Base-by-base conservation (phyloP, 2,113 vertebrate species). In the Tragelaphus scriptus region DNA sequence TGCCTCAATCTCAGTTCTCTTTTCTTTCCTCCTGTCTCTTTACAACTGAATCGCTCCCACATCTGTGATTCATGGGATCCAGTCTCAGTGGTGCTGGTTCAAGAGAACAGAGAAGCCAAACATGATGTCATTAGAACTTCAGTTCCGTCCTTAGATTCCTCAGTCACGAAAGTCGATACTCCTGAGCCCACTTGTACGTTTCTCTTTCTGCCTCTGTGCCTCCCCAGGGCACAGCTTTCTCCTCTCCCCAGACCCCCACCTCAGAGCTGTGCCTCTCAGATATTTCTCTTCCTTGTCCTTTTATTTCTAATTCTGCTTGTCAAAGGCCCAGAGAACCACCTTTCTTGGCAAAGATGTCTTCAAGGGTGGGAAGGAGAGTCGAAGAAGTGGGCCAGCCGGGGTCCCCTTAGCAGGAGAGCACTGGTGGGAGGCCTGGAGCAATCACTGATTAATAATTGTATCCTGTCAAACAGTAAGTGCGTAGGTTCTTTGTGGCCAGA, bases 71-170 rank as follows among this genome's bases (percentile, higher is more conserved):
- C 95, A 51, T 30, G 40, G 15, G 85, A 47, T 71, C 36, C n/a
- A 6, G 61, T 23, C 92, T 44, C 90, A 11, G 59, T 23, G 56
- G 88, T 58, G 40, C n/a, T 84, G 63, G 25, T 91, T 91, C 88
- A 68, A 47, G 88, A 80, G 65, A 79, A 87, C 30, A 87, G 94
- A 77, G 90, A 95, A 77, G 49, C 81, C 81, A 96, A 90, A 58
- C 7, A 13, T 53, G 53, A 81, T 36, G 80, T 86, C 85, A 40
- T 86, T 63, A 51, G 58, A 63, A 61, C 58, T 86, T 86, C 80
- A 86, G 51, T 81, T 71, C 59, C 56, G 17, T 56, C 81, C 85
- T 65, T 9, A 77, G 51, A 9, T 53, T 40, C 55, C 65, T 85
- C 77, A 65, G 7, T 47, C 40, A 8, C 19, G 16, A 56, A 88